Evolutionary conservation across 2,797 vertebrate genomes (phyloP), one percentile per base, ranked within the genome.

Genomic region (Chloroceryle amazona): DNA sequence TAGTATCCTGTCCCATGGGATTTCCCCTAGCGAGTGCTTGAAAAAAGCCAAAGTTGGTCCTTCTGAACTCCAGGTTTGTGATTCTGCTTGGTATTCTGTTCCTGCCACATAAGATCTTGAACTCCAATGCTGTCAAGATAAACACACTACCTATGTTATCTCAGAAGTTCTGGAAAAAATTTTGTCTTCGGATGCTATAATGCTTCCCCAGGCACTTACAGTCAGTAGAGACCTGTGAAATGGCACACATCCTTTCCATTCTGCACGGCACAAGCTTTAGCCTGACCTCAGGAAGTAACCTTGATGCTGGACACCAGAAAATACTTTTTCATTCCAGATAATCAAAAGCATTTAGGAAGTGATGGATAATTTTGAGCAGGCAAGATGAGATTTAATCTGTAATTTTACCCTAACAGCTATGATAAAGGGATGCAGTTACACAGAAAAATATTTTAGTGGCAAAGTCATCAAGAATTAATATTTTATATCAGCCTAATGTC

Each of bases 151-250:
- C 11, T 42, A 7, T 23, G 8, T 54, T 62, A 80, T 11, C 6
- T 72, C 31, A 70, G 26, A 81, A 49, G 10, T 61, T 71, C 26
- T 61, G 67, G 21, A 72, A 66, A 68, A 81, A 93, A 61, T 29
- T 7, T 7, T 49, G 20, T 66, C 41, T 74, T 67, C 58, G n/a
- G 35, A n/a, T 46, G 20, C 4, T 55, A 10, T 15, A 72, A 68
- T 0, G 1, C 3, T 0, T 0, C 23, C 11, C 6, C 28, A 28
- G 39, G 29, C 35, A 63, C 22, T 11, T 16, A n/a, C 16, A 70
- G 51, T 26, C 49, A 44, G 21, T 16, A 46, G 25, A 81, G 15
- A 65, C 6, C 7, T 22, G 6, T 37, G 26, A 79, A 68, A 29
- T 10, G 4, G 10, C 28, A 29, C 16, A 35, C 4, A 31, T 25